Evolutionary conservation across 2,113 vertebrate genomes (phyloP), one percentile per base, ranked within the genome.

Genomic region (Deroptyus accipitrinus): DNA sequence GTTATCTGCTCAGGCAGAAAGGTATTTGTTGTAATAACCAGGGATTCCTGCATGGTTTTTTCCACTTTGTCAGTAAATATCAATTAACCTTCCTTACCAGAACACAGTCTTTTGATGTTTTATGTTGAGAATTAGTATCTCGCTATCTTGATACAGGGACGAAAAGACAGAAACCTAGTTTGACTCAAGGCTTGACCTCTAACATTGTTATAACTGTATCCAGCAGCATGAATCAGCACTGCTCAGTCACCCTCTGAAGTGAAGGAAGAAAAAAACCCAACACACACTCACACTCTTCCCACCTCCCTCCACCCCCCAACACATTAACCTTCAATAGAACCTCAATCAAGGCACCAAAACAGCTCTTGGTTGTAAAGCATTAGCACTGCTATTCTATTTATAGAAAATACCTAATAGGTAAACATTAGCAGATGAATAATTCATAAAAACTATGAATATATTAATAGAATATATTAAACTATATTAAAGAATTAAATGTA

Each of bases 271-370:
- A 35, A 42, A 41, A 30, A 27, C 5, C 33, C 18, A 14, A n/a
- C 23, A 25, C 2, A 22, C 20, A 35, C 3, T 16, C 17, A 37
- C 42, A 77, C 5, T 13, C 7, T 61, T 8, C 18, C 7, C 46
- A 41, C 19, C 24, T 57, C 27, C 46, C 10, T 5, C 9, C 11
- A 22, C 13, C 2, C 15, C 7, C 2, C 11, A 55, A 3, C 2
- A 6, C 3, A 59, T 30, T 52, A 75, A 76, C 39, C 39, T 93
- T 61, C 42, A 25, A 27, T 8, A 68, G 57, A 92, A 85, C 19
- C 35, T 66, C 39, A 55, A 27, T 11, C 41, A 61, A 51, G 41
- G 23, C 12, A 73, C 20, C 35, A 25, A 79, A 78, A 13, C 12
- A 82, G 18, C 27, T 79, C 42, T 62, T 8, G 3, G 16, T 24